Conservation (phyloP, 1,140 invertebrate species). For the Babylonia areolata region DNA sequence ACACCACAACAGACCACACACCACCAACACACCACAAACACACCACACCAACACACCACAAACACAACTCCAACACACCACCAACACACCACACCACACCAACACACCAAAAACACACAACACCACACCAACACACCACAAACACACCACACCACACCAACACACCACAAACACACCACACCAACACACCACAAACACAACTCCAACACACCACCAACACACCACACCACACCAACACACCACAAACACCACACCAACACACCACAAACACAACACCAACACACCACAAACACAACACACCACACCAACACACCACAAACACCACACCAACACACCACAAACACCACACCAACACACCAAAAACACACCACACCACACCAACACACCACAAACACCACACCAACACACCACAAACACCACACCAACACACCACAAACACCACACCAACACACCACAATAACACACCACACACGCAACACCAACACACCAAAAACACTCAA, state of each 20-base stretch:
- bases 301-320: too few relatives aligned
- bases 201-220: not conserved
- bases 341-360: too few relatives aligned
- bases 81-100: too few relatives aligned
- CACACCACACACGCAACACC: conserved; percentile 15
- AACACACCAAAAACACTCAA: too few relatives aligned
- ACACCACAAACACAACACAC: too few relatives aligned
- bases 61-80: not conserved
- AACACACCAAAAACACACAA: not conserved
- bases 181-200: not conserved
- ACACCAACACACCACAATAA: not conserved
- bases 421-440: not conserved
- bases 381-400: too few relatives aligned
- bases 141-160: too few relatives aligned
- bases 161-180: not conserved
- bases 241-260: too few relatives aligned
- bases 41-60: too few relatives aligned
- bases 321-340: not conserved
- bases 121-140: too few relatives aligned
- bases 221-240: conserved; percentile 13
- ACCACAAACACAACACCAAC: not conserved
- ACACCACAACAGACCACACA: not conserved
- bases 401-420: not conserved
- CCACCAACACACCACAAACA: too few relatives aligned
- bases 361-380: too few relatives aligned